Evolutionary conservation across 2,888 invertebrate species (phyloP), one percentile per base, ranked within the genome.

Genomic region (Rhimphoctona megacephalus): DNA sequence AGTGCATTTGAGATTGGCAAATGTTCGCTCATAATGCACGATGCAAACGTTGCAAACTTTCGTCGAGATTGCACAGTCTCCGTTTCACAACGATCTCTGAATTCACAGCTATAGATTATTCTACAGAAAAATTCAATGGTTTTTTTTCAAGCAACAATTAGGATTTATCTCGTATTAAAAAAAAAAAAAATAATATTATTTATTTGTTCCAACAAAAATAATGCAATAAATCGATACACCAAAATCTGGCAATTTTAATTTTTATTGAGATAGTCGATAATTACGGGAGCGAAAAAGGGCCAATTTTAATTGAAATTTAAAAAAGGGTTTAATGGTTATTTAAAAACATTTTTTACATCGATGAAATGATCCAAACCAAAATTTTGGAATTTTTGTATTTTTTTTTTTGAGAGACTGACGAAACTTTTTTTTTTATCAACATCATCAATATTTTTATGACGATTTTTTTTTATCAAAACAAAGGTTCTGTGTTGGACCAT

Each of bases 41-140:
- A 90, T 88, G 90, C 90, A 87, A 91, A 91, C 88, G 89, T 90
- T 89, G 87, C 89, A 81, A 89, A 88, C 78, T 89, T 88, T 70
- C 81, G 82, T 85, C 78, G 84, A 86, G 83, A 83, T 81, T 83
- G 79, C 67, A n/a, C 36, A 49, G 46, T 46, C 43, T 67, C 76
- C 52, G 73, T 49, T 61, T 61, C 25, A 57, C 49, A 36, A 39
- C 14, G 22, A 43, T 11, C 30, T 36, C 25, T 52, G 66, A 5
- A 1, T n/a, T 19, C 72, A 0, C 36, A n/a, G 33, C 33, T 6
- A 52, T 36, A 36, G 2, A 30, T 33, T 14, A 33, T 30, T 30
- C 11, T 14, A 52, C n/a, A 9, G 17, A 46, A 7, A 46, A 70
- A 6, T 25, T 6, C 11, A 22, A 43, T 46, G 1, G 25, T 11